Evolutionary conservation across 2,888 invertebrate genomes (phyloP), one percentile per base, ranked within the genome.

Genomic region (Luperina testacea): DNA sequence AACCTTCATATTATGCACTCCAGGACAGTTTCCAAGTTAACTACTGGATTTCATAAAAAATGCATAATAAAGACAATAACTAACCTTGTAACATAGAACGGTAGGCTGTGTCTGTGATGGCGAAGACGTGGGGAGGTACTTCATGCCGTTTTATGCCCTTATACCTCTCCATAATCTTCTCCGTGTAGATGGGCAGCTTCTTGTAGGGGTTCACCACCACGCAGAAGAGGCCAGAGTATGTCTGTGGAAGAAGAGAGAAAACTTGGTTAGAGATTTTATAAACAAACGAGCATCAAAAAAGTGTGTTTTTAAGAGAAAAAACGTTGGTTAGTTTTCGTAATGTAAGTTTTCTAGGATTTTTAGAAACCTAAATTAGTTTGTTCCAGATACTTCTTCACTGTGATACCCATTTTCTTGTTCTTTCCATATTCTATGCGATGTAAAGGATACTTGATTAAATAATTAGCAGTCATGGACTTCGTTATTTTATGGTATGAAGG

Each of bases 191-290:
- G 85, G 99, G 99, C 94, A 99, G 97, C 96, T 98, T 98, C 97
- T 99, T 99, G 98, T 99, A 99, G 7, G 99, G 99, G 97, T 99
- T 99, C 90, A 99, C 99, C 91, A 99, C 99, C 94, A 99, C 99
- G 97, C 99, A 99, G 98, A 99, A 99, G 91, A 99, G 98, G 88
- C 99, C 99, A 89, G 99, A 99, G 97, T 99, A 99, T 91, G 99
- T 99, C 99, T 99, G 98, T 53, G 98, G 97, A 90, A 91, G 89
- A 92, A 91, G 88, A 87, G 81, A 88, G 20, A 61, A 45, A 9
- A 81, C 59, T 75, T 68, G 20, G 32, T 86, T n/a, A 71, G 27
- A 45, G 0, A 0, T 59, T 72, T 32, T 1, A 17, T 53, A 9
- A n/a, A 17, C 0, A 20, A n/a, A 17, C 32, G 32, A 32, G 32